Evolutionary conservation across 2,797 vertebrate species (phyloP), one percentile per base, ranked within the genome.

Genomic region (Lepus oiostolus): DNA sequence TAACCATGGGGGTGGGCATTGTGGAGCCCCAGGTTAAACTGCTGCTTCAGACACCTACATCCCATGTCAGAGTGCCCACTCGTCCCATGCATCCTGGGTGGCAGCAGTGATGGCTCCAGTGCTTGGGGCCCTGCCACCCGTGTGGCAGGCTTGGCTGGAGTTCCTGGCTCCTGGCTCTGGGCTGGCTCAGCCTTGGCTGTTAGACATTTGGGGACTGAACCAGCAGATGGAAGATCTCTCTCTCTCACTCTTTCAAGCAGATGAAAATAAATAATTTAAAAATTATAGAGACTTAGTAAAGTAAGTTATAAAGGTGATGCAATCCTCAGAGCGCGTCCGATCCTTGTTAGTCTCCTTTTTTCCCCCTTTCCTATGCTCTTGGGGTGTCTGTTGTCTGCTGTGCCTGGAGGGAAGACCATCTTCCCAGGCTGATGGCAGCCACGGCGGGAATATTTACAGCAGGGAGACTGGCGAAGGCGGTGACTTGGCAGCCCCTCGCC

Each of bases 211-310:
- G 54, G 54, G 54, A 58, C 14, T 58, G 54, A 58, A 17, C 54
- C 54, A 58, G 54, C 54, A 58, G 54, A 16, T 58, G 54, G 54
- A 58, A 58, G 54, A 5, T 58, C 16, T 58, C 54, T 58, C 13
- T 58, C 54, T 14, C 4, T 58, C 54, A 16, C 14, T 21, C 14
- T 58, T 58, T 58, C 54, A 58, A 58, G 13, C 54, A 58, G 54
- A 1, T 58, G 16, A 58, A 58, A 5, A 58, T 58, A 17, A 58
- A 58, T 21, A 19, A 68, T 76, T 19, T 47, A 47, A 47, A 65
- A 19, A 77, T 77, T 77, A 22, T 74, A 83, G 83, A 84, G 47
- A 91, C 72, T 84, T 77, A 93, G 4, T 54, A 35, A 84, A 80
- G 54, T 68, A 84, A 80, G 54, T 68, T 82, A 77, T 42, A 58